Percentiles rank a stretch among this genome's conserved stretches.
phyloP scores from a whole-genome alignment of 2,797 vertebrate genomes.

The Lacerta viridis region DNA sequence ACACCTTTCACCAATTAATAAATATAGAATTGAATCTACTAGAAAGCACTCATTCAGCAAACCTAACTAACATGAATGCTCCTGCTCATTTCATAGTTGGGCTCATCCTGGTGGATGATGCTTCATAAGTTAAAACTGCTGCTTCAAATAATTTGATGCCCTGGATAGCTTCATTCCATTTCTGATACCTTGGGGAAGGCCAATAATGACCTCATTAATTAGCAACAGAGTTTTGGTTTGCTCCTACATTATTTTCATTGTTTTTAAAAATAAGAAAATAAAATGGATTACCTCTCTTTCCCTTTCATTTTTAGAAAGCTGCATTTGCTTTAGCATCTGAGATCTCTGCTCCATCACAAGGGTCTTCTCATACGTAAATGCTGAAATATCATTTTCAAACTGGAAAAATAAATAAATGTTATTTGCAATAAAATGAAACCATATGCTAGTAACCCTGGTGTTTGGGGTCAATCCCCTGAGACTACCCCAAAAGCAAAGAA shows the following conservation, averaged over 20 bases:
- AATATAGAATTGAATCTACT: not conserved
- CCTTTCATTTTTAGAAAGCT: slow-evolving; percentile 92
- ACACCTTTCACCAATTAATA: not conserved
- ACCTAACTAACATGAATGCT: not conserved
- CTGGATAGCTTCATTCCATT: not conserved
- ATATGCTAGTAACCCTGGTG: not conserved
- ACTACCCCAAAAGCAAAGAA: not conserved
- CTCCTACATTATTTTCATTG: not conserved
- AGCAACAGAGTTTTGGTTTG: not conserved
- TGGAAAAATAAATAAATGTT: slow-evolving; percentile 43
- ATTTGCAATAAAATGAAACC: slow-evolving; percentile 21
- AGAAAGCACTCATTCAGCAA: not conserved
- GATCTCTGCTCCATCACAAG: slow-evolving; percentile 97
- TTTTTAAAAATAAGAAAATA: not conserved
- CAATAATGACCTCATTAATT: slow-evolving; percentile 8
- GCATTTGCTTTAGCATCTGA: slow-evolving; percentile 98
- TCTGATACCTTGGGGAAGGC: not conserved
- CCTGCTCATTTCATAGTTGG: not conserved
- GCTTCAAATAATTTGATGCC: not conserved
- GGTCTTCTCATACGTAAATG: slow-evolving; percentile 97
- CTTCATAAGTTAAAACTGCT: not conserved
- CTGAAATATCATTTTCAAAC: slow-evolving; percentile 97
- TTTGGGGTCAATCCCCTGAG: not conserved
- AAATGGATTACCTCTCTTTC: slow-evolving; percentile 89
- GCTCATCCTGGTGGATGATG: not conserved